These are phyloP conservation scores for Sebastes alutus DNA, from an alignment of 2,797 vertebrate genomes.

Conservation along the genomic window DNA sequence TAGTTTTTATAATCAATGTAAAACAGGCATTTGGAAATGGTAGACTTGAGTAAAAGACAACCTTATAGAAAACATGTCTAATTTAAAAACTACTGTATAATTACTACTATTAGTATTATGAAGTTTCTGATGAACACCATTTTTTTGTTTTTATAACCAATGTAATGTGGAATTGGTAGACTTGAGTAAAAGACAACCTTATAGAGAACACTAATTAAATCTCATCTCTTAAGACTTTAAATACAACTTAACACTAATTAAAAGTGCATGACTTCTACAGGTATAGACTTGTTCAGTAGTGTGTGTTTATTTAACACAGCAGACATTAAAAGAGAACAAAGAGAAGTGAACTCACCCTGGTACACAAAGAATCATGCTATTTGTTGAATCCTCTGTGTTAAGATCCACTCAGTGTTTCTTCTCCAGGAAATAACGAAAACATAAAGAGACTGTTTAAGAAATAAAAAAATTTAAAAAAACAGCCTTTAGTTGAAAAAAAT, in stretches of 20 bases:
- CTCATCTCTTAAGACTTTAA: not conserved
- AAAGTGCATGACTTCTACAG: not conserved
- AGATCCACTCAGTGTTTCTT: constrained; percentile 20
- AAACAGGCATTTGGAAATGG: not conserved
- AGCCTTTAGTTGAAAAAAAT: not conserved
- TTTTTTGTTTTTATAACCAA: not conserved
- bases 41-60: not conserved
- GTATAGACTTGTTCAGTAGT: not conserved
- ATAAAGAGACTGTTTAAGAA: not conserved
- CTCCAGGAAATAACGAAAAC: constrained; percentile 4
- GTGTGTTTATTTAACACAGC: not conserved
- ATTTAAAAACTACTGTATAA: not conserved
- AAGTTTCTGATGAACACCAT: not conserved
- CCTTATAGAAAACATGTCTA: no score
- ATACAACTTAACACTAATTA: not conserved
- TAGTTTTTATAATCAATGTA: not conserved
- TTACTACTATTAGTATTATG: not conserved
- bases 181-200: no score
- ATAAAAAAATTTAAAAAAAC: not conserved
- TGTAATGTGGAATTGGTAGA: not conserved
- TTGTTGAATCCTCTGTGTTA: constrained; percentile 23
- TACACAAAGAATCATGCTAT: constrained; percentile 96
- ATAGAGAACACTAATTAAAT: not conserved
- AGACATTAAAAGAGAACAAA: constrained; percentile 32
- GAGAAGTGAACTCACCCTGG: constrained; percentile 86